Percentiles rank a stretch among this genome's conserved stretches.
Evolutionary conservation across 2,888 invertebrate genomes (phyloP).

Genomic region (Apodemia hepburni): DNA sequence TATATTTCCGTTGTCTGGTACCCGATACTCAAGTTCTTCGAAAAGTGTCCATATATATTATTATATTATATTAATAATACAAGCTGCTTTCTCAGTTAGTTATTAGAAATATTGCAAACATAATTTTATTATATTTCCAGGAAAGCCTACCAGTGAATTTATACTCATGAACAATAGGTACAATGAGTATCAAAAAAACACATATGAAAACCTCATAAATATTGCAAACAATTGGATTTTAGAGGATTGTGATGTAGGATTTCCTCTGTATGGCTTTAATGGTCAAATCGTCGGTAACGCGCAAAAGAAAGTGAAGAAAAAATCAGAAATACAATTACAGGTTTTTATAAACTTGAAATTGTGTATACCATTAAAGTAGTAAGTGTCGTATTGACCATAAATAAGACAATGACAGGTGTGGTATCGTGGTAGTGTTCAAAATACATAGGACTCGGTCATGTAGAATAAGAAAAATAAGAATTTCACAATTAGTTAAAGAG

Average conservation of each 20-base stretch:
- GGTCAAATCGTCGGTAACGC: constrained; percentile 51
- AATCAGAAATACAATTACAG: constrained; percentile 57
- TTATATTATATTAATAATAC: no score
- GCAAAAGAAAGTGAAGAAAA: constrained; percentile 61
- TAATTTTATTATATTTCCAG: constrained; percentile 36
- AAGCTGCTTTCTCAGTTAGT: no score
- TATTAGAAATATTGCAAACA: background rate
- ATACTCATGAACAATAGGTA: constrained; percentile 54
- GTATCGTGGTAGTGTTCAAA: no score
- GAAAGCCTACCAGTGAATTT: constrained; percentile 52
- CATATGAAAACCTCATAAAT: constrained; percentile 54
- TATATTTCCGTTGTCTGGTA: no score
- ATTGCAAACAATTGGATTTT: constrained; percentile 66
- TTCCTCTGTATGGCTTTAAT: constrained; percentile 51
- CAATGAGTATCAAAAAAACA: constrained; percentile 59
- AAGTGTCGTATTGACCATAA: no score
- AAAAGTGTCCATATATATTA: no score
- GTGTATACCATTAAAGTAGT: background rate
- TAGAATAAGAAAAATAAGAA: no score
- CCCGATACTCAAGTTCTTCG: no score
- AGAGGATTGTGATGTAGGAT: constrained; percentile 54
- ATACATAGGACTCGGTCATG: no score
- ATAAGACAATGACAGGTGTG: no score
- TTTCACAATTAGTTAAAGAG: no score
- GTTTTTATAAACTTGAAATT: constrained; percentile 31